Percentiles rank a stretch among this genome's conserved stretches.
Conservation (phyloP, 2,797 vertebrate species). For the Sebastes elongatus region DNA sequence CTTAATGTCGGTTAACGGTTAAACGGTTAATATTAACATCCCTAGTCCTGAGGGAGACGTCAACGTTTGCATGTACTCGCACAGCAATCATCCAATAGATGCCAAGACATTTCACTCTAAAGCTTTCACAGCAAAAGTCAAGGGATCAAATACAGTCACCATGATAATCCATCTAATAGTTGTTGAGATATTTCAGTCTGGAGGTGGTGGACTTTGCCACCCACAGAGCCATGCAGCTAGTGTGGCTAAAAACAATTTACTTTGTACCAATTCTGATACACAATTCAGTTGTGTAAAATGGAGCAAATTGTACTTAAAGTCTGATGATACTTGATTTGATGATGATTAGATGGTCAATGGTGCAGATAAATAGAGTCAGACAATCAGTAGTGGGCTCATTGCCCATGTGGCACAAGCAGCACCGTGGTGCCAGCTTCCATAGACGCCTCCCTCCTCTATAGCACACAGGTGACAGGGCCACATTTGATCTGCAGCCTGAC, state of each 20-base stretch:
- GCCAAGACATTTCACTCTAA: neutral
- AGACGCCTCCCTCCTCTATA: slow-evolving; percentile 17
- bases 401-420: slow-evolving; percentile 7
- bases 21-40: no score
- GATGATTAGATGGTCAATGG: neutral
- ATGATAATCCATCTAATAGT: neutral
- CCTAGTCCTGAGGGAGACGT: neutral
- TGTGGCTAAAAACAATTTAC: neutral
- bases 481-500: slow-evolving; percentile 47
- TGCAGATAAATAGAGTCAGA: neutral
- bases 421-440: slow-evolving; percentile 30
- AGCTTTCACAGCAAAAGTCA: neutral
- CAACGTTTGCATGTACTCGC: neutral
- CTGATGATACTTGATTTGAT: neutral
- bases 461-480: slow-evolving; percentile 27
- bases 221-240: neutral
- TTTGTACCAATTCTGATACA: neutral
- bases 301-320: neutral
- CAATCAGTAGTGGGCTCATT: neutral
- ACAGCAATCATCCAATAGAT: neutral
- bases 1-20: no score
- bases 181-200: neutral
- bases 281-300: neutral
- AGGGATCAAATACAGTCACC: neutral
- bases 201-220: no score